phyloP scores from a whole-genome alignment of 2,113 vertebrate genomes.

The Theropithecus gelada region DNA sequence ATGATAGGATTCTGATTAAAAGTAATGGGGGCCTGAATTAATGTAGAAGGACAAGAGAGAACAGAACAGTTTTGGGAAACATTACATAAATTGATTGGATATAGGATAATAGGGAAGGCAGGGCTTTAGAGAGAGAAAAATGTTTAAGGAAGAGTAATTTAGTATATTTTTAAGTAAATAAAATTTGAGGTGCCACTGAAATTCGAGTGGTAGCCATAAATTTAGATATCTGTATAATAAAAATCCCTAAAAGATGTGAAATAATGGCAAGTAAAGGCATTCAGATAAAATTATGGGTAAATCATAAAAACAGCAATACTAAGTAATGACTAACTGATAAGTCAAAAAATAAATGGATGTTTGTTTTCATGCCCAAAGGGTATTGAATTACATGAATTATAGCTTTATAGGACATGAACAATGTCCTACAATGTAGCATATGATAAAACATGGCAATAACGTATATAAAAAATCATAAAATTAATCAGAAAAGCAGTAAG shows the following conservation, averaged over 20 bases:
- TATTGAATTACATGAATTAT: neutral
- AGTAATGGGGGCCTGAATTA: neutral
- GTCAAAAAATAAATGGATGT: neutral
- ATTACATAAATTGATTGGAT: neutral
- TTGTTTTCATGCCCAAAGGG: neutral
- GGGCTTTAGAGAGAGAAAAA: neutral
- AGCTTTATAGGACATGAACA: conserved; percentile 4
- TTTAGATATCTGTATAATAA: neutral
- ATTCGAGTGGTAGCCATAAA: neutral
- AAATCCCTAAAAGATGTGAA: neutral
- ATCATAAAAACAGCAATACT: conserved; percentile 7
- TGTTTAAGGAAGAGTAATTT: neutral
- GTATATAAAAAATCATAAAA: neutral
- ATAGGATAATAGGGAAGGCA: neutral
- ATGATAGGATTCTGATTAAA: neutral
- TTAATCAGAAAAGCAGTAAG: conserved; percentile 2
- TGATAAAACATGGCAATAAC: neutral
- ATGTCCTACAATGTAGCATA: neutral
- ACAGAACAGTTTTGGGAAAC: neutral
- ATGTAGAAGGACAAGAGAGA: neutral
- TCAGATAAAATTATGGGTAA: conserved; percentile 23
- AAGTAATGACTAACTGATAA: conserved; percentile 31
- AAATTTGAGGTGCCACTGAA: neutral
- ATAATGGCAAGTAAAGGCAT: neutral
- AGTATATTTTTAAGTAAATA: conserved; percentile 2